phyloP scores from a whole-genome alignment of 2,113 vertebrate species.

The Atrichornis clamosus region DNA sequence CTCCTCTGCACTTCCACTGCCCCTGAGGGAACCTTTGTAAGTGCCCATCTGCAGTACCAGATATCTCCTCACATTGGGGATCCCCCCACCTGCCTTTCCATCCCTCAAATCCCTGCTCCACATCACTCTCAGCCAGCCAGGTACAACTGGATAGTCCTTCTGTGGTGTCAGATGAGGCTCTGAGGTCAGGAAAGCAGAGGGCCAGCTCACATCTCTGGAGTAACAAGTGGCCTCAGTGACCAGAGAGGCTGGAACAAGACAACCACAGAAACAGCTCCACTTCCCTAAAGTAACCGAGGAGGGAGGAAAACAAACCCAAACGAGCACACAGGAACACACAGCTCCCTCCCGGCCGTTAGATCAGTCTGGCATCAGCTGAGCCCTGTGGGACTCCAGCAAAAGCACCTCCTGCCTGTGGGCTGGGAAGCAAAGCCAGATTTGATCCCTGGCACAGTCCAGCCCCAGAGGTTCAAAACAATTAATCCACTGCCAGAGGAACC shows the following conservation, averaged over 20 bases:
- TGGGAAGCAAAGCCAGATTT: background rate
- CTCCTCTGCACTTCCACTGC: background rate
- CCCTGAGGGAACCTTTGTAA: fast-evolving
- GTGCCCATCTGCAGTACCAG: fast-evolving
- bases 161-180: background rate
- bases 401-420: background rate
- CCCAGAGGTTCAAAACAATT: background rate
- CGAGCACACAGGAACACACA: background rate
- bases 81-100: background rate
- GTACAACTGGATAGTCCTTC: background rate
- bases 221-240: background rate
- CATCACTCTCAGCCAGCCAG: background rate
- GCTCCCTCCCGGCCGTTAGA: background rate
- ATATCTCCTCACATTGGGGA: background rate
- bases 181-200: background rate
- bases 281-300: background rate
- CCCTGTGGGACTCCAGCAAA: background rate
- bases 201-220: background rate
- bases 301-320: background rate
- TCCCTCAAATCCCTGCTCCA: background rate
- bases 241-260: background rate
- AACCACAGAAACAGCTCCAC: background rate
- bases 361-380: background rate
- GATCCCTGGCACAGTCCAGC: background rate
- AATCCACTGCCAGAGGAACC: fast-evolving